Base-by-base conservation (phyloP, 2,113 vertebrate species). In the Labrus mixtus region DNA sequence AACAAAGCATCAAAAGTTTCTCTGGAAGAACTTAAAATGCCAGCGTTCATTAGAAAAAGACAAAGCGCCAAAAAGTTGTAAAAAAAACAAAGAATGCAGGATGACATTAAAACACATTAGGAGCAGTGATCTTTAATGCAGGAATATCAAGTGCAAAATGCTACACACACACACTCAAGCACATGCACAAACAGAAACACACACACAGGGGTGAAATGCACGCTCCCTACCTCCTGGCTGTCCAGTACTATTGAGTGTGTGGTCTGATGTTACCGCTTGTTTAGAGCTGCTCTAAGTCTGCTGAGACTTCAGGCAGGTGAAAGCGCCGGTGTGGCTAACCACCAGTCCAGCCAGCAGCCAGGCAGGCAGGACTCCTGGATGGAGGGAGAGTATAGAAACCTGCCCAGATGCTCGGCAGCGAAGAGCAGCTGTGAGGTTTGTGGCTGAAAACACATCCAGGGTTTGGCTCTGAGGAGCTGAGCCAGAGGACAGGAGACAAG, bases 341-440 rank as follows among this genome's bases (percentile, higher is more conserved):
- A 73, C 81, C 75, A 25, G 81, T 73, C 56, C 85, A 76, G 83
- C 63, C 71, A 48, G 46, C 46, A 48, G 46, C 15, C 46, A 19
- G 46, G 1, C 13, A 46, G 46, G 46, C 46, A 48, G 46, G 67
- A 57, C 76, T 79, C 56, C 73, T 61, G 78, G 66, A 70, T 83
- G 46, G 77, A 55, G 69, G 62, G 76, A 65, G 57, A 58, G 70
- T 33, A 33, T n/a, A 33, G 61, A 55, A 76, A 36, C 23, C 65
- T 73, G 67, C 72, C 84, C 82, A 89, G 84, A 81, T 84, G 76
- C 68, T 63, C 56, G 13, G 71, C 80, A 70, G 73, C 82, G 73
- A 64, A 86, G 72, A 84, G 43, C 86, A 81, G 81, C 85, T 88
- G 82, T 86, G 87, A 83, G 78, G 73, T 85, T 87, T 91, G 87